A percentile compares a stretch with the other conserved stretches of the same genome.
phyloP scores from a whole-genome alignment of 1,140 invertebrate genomes.

The Hylaeus volcanicus region DNA sequence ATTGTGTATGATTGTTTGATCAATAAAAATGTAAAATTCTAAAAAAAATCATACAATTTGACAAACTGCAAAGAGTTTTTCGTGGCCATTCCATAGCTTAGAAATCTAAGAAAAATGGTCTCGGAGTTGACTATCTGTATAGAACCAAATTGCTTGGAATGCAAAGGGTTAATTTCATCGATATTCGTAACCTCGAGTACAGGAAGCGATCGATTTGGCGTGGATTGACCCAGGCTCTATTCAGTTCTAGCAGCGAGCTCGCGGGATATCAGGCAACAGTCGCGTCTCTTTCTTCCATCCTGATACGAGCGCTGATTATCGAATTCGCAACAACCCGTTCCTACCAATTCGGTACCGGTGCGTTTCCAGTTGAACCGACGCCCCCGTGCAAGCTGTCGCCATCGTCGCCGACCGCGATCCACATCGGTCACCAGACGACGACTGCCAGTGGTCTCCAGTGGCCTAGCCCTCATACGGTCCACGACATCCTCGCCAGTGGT shows the following conservation, averaged over 20 bases:
- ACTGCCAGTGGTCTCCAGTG: slow-evolving; percentile 82
- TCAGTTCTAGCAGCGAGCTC: slow-evolving; percentile 70
- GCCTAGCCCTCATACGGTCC: slow-evolving; percentile 86
- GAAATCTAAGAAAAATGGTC: too few species aligned
- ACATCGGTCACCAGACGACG: slow-evolving; percentile 59
- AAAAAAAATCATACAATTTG: too few species aligned
- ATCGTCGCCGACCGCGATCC: slow-evolving; percentile 66
- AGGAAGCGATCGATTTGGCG: too few species aligned
- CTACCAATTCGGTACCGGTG: slow-evolving; percentile 67
- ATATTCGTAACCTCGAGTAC: too few species aligned
- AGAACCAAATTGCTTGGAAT: too few species aligned
- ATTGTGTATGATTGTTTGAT: too few species aligned
- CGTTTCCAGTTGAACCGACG: slow-evolving; percentile 68
- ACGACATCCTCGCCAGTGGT: slow-evolving; percentile 84
- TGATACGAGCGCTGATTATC: slow-evolving; percentile 67
- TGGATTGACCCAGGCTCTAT: slow-evolving; percentile 1
- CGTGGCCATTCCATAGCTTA: too few species aligned
- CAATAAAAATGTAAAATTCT: too few species aligned
- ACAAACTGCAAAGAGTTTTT: too few species aligned
- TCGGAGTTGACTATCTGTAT: too few species aligned
- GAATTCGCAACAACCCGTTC: slow-evolving; percentile 62
- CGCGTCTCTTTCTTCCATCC: slow-evolving; percentile 67
- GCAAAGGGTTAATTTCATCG: too few species aligned
- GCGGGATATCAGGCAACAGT: slow-evolving; percentile 71
- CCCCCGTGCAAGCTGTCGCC: slow-evolving; percentile 69